A percentile compares a stretch with the other conserved stretches of the same genome.
Conservation (phyloP, 2,113 vertebrate genomes). For the Oplegnathus fasciatus region DNA sequence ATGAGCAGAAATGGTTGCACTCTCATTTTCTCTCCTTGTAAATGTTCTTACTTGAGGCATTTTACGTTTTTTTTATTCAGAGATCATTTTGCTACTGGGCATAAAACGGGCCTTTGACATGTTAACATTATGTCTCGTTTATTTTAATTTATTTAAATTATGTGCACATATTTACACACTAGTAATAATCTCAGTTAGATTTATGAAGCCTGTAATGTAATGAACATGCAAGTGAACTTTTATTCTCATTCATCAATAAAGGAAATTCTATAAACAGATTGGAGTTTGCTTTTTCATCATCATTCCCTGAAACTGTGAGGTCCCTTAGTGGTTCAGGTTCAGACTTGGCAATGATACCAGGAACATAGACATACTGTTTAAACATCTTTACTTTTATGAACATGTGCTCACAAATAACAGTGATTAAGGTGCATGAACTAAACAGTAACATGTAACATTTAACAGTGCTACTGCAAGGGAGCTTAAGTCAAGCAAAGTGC, state of each 20-base stretch:
- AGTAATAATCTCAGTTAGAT: slow-evolving; percentile 77
- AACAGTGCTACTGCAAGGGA: slow-evolving; percentile 64
- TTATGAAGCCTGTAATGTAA: slow-evolving; percentile 88
- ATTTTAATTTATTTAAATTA: slow-evolving; percentile 92
- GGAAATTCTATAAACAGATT: slow-evolving; percentile 47
- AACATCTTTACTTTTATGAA: slow-evolving; percentile 74
- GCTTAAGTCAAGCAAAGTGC: slow-evolving; percentile 54
- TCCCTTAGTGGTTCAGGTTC: not conserved
- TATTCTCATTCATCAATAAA: slow-evolving; percentile 88
- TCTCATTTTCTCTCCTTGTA: slow-evolving; percentile 43
- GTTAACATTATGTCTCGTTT: slow-evolving; percentile 81
- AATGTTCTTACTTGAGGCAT: slow-evolving; percentile 53
- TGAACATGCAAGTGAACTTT: slow-evolving; percentile 84
- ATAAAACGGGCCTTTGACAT: slow-evolving; percentile 88
- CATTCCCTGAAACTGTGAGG: not conserved
- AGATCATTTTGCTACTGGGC: slow-evolving; percentile 80
- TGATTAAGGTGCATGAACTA: slow-evolving; percentile 63
- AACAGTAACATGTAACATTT: slow-evolving; percentile 54
- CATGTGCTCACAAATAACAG: slow-evolving; percentile 64
- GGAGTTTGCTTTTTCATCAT: not conserved
- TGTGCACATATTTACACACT: slow-evolving; percentile 86
- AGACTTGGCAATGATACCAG: slow-evolving; percentile 21
- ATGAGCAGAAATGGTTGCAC: slow-evolving; percentile 38
- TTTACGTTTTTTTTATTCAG: slow-evolving; percentile 38
- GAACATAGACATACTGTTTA: slow-evolving; percentile 31